phyloP scores from a whole-genome alignment of 2,888 invertebrate genomes.

The Colletes collaris region DNA sequence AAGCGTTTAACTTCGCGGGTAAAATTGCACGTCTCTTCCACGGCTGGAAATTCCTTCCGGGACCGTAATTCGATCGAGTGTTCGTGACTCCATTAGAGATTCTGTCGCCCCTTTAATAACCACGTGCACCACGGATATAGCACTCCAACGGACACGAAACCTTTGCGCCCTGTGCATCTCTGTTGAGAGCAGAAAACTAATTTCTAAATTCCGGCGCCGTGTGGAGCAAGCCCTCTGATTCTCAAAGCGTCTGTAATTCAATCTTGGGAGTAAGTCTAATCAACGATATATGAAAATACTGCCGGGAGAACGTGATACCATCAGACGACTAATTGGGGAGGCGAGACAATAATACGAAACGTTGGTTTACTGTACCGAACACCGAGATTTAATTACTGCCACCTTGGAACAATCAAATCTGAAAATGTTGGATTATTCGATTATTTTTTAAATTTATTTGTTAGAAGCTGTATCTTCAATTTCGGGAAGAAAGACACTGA shows the following conservation, averaged over 20 bases:
- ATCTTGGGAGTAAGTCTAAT: too few species aligned
- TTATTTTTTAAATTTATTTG: too few species aligned
- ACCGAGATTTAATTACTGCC: too few species aligned
- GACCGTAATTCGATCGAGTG: constrained; percentile 28
- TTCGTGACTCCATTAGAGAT: constrained; percentile 40
- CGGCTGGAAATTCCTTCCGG: constrained; percentile 21
- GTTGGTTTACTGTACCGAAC: too few species aligned
- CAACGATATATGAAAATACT: too few species aligned
- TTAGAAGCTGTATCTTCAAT: too few species aligned
- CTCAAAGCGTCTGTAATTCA: background rate
- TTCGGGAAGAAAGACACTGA: too few species aligned
- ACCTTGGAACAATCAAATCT: too few species aligned
- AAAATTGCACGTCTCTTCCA: constrained; percentile 12
- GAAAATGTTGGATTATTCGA: too few species aligned
- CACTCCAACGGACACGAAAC: background rate
- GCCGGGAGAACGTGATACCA: too few species aligned
- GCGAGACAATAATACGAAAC: too few species aligned
- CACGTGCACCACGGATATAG: constrained; percentile 5
- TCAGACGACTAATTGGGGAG: too few species aligned
- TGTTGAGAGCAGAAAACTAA: constrained; percentile 3
- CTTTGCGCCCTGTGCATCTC: constrained; percentile 8
- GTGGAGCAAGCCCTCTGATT: background rate
- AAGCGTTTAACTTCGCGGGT: constrained; percentile 11
- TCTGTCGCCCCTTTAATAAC: constrained; percentile 32
- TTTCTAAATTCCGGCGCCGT: constrained; percentile 2